Conservation (phyloP, 2,113 vertebrate genomes). For the Orientallactaga bullata region DNA sequence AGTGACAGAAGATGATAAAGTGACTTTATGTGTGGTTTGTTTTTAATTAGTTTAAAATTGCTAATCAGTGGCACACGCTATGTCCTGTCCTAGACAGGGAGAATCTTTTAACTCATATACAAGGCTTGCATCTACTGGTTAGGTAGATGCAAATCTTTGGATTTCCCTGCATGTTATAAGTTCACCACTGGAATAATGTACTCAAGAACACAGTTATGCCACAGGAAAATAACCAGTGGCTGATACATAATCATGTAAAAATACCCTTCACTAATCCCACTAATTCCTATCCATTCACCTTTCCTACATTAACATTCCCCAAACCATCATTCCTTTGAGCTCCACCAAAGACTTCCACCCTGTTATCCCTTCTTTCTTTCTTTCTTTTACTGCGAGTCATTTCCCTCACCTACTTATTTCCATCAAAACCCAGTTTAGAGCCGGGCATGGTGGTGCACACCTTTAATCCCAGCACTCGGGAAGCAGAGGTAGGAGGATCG, state of each 20-base stretch:
- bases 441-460: no score
- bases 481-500: no score
- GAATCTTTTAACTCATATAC: slow-evolving; percentile 34
- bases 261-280: slow-evolving; percentile 45
- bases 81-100: background rate
- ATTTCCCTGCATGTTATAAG: slow-evolving; percentile 21
- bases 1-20: background rate
- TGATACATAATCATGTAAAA: slow-evolving; percentile 34
- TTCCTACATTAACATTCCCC: background rate
- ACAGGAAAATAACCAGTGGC: slow-evolving; percentile 58
- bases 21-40: slow-evolving; percentile 36
- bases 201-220: slow-evolving; percentile 43
- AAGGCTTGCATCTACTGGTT: background rate
- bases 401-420: slow-evolving; percentile 16
- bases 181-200: background rate
- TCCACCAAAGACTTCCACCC: background rate
- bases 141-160: slow-evolving; percentile 40
- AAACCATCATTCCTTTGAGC: background rate
- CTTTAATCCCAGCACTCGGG: no score
- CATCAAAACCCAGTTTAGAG: slow-evolving; percentile 18
- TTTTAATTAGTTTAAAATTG: slow-evolving; percentile 48
- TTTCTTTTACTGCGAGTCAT: background rate
- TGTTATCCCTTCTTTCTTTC: background rate
- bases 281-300: slow-evolving; percentile 10
- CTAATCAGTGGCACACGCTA: background rate